A percentile compares a stretch with the other conserved stretches of the same genome.
phyloP scores from a whole-genome alignment of 1,140 invertebrate genomes.

The Penaeus japonicus region DNA sequence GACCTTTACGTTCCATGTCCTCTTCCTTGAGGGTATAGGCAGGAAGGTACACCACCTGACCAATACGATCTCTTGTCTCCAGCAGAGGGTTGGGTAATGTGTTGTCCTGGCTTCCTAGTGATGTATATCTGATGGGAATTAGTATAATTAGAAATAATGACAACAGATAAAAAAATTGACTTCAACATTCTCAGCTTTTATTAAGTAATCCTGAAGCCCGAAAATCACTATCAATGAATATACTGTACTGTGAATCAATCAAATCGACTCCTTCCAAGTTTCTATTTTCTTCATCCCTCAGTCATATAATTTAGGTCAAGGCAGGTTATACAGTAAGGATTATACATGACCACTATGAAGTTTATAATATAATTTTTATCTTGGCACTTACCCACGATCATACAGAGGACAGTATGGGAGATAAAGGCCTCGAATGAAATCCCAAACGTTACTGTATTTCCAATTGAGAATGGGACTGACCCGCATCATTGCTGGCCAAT shows the following conservation, averaged over 20 bases:
- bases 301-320: not conserved
- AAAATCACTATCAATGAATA: not conserved
- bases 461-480: slow-evolving; percentile 89
- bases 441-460: slow-evolving; percentile 89
- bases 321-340: too few relatives aligned
- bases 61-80: slow-evolving; percentile 39
- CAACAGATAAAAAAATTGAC: not conserved
- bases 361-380: not conserved
- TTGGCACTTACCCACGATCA: slow-evolving; percentile 74
- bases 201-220: not conserved
- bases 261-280: slow-evolving; percentile 43
- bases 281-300: not conserved
- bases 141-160: too few relatives aligned
- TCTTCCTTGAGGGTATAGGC: slow-evolving; percentile 57
- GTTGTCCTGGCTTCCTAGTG: slow-evolving; percentile 58
- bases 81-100: slow-evolving; percentile 57
- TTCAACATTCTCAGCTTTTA: not conserved
- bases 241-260: slow-evolving; percentile 58
- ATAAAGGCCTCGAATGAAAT: slow-evolving; percentile 77
- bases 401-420: slow-evolving; percentile 91
- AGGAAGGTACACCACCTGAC: slow-evolving; percentile 57
- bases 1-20: slow-evolving; percentile 55
- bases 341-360: too few relatives aligned
- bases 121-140: slow-evolving; percentile 55
- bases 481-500: slow-evolving; percentile 87